Conservation (phyloP, 2,797 vertebrate species). For the Pseudochromis fuscus region DNA sequence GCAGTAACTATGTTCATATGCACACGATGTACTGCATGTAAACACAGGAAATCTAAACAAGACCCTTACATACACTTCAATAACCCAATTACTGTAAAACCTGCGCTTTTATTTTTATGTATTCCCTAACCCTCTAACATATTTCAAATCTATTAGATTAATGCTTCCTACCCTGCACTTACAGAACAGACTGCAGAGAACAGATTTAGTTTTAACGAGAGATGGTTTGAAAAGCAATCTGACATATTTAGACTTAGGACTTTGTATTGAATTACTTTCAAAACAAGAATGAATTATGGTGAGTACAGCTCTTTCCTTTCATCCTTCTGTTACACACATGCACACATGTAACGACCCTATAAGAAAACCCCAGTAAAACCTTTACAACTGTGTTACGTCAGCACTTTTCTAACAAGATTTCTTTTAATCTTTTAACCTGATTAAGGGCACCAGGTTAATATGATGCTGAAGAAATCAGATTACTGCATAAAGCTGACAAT, state of each 20-base stretch:
- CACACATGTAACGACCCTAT: not conserved
- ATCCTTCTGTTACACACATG: constrained; percentile 3
- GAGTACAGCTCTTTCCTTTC: not conserved
- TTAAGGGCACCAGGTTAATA: constrained; percentile 1
- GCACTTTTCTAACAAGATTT: not conserved
- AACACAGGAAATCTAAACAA: constrained; percentile 4
- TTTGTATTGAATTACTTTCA: not conserved
- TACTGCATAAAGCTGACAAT: not conserved
- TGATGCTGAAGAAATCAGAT: constrained; percentile 13
- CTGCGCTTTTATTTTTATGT: not conserved
- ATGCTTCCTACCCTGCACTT: not conserved
- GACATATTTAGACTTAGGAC: not conserved
- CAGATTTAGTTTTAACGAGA: not conserved
- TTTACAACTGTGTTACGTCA: not conserved
- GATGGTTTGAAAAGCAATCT: too few species aligned
- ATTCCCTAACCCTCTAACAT: not conserved
- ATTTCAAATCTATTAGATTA: not conserved
- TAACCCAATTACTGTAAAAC: not conserved
- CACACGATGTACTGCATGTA: not conserved
- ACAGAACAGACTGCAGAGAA: too few species aligned
- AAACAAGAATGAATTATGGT: not conserved
- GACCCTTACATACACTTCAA: not conserved
- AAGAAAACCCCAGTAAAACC: not conserved
- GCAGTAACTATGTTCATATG: not conserved
- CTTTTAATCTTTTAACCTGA: not conserved